Evolutionary conservation across 2,888 invertebrate species (phyloP).

Genomic region (Drosophila neotestacea): DNA sequence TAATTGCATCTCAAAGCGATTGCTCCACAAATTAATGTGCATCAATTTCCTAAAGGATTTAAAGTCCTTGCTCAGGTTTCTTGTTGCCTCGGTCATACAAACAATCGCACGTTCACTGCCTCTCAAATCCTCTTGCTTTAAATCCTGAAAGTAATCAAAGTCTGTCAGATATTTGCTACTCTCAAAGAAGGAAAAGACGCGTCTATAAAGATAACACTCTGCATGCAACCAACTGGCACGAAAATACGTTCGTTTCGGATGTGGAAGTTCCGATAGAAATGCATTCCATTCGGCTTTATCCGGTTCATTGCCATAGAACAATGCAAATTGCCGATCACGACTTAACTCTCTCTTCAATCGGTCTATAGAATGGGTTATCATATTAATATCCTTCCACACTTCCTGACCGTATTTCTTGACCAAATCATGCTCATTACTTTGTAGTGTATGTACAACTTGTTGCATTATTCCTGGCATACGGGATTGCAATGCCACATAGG

Average conservation of each 20-base stretch:
- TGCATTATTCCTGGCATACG: constrained; percentile 95
- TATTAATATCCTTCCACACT: constrained; percentile 88
- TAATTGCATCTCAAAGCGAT: constrained; percentile 86
- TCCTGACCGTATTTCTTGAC: constrained; percentile 87
- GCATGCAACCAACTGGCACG: constrained; percentile 93
- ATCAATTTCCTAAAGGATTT: constrained; percentile 62
- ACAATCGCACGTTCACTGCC: constrained; percentile 66
- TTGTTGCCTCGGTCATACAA: constrained; percentile 49
- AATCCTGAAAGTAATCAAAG: constrained; percentile 92
- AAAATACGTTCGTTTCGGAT: constrained; percentile 87
- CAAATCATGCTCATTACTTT: constrained; percentile 90
- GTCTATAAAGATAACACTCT: constrained; percentile 96
- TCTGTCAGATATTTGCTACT: constrained; percentile 86
- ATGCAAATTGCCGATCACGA: constrained; percentile 92
- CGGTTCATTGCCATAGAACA: constrained; percentile 84
- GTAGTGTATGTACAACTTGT: constrained; percentile 91
- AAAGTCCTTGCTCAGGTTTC: constrained; percentile 32
- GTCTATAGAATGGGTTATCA: constrained; percentile 89
- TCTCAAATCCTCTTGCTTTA: constrained; percentile 89
- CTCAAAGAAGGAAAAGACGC: constrained; percentile 89
- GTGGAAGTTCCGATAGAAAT: constrained; percentile 86
- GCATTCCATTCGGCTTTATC: constrained; percentile 82
- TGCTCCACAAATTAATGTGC: constrained; percentile 96
- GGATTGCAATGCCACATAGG: constrained; percentile 93
- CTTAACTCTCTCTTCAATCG: constrained; percentile 94